phyloP scores from a whole-genome alignment of 2,797 vertebrate genomes.

The Anguilla pacifica region DNA sequence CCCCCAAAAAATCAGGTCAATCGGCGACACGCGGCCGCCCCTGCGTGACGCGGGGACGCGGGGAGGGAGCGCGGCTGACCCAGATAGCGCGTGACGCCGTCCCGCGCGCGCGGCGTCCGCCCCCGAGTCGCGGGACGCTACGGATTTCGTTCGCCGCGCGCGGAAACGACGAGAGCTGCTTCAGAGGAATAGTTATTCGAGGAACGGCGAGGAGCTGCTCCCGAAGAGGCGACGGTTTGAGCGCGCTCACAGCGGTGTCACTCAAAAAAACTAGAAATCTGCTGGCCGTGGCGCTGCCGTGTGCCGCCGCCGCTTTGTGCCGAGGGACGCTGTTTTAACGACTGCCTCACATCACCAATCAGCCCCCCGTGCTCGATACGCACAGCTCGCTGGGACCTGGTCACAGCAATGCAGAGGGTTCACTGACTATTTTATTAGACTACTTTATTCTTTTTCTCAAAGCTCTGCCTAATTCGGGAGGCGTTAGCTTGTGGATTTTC shows the following conservation, averaged over 20 bases:
- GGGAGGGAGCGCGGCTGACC: slow-evolving; percentile 49
- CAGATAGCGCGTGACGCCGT: slow-evolving; percentile 53
- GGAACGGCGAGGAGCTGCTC: slow-evolving; percentile 34
- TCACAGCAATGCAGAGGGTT: background rate
- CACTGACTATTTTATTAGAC: background rate
- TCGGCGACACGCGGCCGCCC: slow-evolving; percentile 44
- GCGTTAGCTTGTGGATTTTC: background rate
- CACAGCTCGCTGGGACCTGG: background rate
- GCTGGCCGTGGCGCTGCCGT: background rate
- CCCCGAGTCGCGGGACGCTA: slow-evolving; percentile 34
- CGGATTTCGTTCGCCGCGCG: slow-evolving; percentile 2
- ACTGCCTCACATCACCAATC: background rate
- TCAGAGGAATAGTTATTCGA: background rate
- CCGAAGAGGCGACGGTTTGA: background rate
- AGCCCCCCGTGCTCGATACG: background rate
- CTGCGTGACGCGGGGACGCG: slow-evolving; percentile 38
- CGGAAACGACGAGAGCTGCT: background rate
- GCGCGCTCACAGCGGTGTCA: background rate
- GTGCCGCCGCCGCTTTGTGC: background rate
- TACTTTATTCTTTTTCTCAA: background rate
- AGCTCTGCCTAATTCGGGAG: background rate
- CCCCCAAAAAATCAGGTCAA: slow-evolving; percentile 56
- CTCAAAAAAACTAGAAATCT: background rate
- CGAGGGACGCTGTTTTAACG: background rate
- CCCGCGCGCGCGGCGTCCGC: slow-evolving; percentile 38